Percentiles rank a stretch among this genome's conserved stretches.
These are phyloP conservation scores for Proteles cristata DNA, from an alignment of 2,113 vertebrate genomes.

Conservation along the genomic window DNA sequence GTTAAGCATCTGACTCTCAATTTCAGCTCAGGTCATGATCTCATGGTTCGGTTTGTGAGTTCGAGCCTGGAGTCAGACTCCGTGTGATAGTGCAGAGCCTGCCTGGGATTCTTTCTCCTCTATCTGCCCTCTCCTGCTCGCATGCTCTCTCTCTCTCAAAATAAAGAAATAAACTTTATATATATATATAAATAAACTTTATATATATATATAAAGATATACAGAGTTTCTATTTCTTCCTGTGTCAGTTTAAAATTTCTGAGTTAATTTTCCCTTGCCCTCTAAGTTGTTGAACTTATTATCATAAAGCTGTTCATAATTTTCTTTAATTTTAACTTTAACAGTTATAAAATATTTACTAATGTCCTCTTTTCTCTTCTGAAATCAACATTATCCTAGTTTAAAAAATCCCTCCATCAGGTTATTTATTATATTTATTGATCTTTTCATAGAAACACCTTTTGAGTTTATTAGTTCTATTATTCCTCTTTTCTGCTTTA, in stretches of 20 bases:
- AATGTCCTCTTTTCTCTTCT: not conserved
- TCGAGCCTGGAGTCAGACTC: too few species aligned
- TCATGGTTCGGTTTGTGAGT: too few species aligned
- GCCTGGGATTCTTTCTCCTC: too few species aligned
- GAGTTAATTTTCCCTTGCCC: not conserved
- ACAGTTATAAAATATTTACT: not conserved
- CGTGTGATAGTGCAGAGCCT: too few species aligned
- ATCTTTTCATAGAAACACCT: not conserved
- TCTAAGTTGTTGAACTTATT: not conserved
- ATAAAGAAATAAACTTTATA: too few species aligned
- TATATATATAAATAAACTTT: too few species aligned
- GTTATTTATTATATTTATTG: not conserved
- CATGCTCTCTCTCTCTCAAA: too few species aligned
- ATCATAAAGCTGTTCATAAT: not conserved
- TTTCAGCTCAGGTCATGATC: too few species aligned
- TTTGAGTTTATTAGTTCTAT: not conserved
- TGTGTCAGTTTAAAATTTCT: slow-evolving; percentile 4
- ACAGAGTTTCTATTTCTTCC: not conserved
- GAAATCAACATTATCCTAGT: not conserved
- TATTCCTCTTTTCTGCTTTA: not conserved
- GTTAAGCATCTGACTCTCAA: too few species aligned
- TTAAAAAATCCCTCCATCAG: not conserved
- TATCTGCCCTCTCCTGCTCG: too few species aligned
- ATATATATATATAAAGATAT: not conserved
- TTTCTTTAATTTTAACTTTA: not conserved